Evolutionary conservation across 1,140 invertebrate genomes (phyloP), one percentile per base, ranked within the genome.

Genomic region (Polyergus mexicanus): DNA sequence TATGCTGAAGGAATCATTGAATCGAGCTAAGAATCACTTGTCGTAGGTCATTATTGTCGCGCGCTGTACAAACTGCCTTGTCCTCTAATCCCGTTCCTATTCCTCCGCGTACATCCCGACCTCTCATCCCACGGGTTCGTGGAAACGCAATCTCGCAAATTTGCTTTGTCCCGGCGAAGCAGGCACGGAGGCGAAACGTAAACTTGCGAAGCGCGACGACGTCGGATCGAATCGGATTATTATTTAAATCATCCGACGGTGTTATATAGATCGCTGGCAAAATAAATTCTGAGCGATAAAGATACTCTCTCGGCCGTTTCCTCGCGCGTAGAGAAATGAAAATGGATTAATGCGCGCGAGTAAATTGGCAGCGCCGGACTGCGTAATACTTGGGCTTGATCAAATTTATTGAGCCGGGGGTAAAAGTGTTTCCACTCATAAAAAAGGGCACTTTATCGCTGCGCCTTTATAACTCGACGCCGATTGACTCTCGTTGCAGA

Each of bases 81-180:
- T 62, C 69, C 88, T 51, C 47, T 89, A 89, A 89, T 86, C 87
- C 87, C 68, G 77, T 71, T 85, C 60, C 88, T 83, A 89, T 85
- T 83, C 72, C 80, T 65, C 65, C 76, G 65, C 72, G 32, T 69
- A 74, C 86, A 75, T 88, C 84, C 75, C 71, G 44, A 16, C n/a
- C 47, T 51, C 80, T 86, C 90, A 88, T 88, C 88, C 77, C 80
- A 74, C 47, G 74, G 62, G 87, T 65, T 88, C 90, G 88, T 87
- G 85, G 91, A 92, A 92, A 91, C 90, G 90, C 89, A 91, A 92
- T 92, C 90, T 92, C 88, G 90, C 90, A 91, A 92, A 92, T 92
- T 92, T 90, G 90, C 91, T 92, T 91, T 92, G 91, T 88, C 87
- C 86, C 89, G 66, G 35, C 85, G 68, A 77, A 60, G 51, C 47